Evolutionary conservation across 2,797 vertebrate genomes (phyloP).

Genomic region (Spheniscus humboldti): DNA sequence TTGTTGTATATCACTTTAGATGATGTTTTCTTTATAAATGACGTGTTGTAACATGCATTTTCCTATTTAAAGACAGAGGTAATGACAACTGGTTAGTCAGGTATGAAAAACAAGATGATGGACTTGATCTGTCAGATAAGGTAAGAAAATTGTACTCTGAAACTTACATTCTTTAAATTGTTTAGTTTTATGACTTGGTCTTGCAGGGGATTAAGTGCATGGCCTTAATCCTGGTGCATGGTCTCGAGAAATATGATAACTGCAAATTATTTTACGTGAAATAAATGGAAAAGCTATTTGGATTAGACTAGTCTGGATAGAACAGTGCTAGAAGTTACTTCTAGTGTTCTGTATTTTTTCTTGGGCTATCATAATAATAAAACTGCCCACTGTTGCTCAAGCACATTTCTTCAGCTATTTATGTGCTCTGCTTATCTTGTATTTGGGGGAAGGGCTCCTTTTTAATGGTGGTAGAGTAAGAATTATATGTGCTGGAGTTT

Average conservation of each 20-base stretch:
- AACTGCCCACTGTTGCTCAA: neutral
- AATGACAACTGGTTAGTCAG: constrained; percentile 98
- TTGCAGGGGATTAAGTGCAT: neutral
- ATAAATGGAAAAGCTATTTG: neutral
- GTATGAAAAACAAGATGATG: constrained; percentile 85
- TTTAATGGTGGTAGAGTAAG: neutral
- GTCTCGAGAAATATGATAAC: neutral
- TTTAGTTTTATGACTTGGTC: neutral
- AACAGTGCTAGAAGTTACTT: neutral
- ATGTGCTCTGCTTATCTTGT: neutral
- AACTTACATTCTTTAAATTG: neutral
- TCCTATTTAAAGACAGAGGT: constrained; percentile 85
- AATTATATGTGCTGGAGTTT: neutral
- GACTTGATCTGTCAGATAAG: constrained; percentile 71
- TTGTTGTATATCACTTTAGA: neutral
- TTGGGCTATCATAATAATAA: neutral
- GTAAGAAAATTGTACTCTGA: constrained; percentile 62
- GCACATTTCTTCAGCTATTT: neutral
- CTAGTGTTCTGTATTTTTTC: neutral
- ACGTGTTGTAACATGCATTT: neutral
- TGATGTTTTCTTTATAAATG: neutral
- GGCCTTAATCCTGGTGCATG: neutral
- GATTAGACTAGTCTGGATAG: neutral
- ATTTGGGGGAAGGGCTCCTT: neutral
- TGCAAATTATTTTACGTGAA: neutral